Evolutionary conservation across 2,797 vertebrate species (phyloP).

Genomic region (Onychomys torridus): DNA sequence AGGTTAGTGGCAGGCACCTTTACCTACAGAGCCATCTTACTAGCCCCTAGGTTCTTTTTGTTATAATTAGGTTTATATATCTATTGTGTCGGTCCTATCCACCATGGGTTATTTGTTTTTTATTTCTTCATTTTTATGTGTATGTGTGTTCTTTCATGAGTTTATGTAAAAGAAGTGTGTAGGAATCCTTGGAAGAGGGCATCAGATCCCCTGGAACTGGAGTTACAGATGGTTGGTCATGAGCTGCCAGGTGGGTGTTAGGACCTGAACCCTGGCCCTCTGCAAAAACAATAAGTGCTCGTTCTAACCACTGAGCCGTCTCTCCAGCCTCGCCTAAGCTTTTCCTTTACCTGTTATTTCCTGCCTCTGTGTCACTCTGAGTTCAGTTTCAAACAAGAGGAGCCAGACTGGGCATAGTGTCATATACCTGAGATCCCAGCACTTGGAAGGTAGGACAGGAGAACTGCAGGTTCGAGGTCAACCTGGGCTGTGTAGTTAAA

Average conservation of each 20-base stretch:
- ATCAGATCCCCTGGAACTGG: not conserved
- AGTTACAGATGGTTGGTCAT: not conserved
- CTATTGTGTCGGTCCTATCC: constrained; percentile 16
- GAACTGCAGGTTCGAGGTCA: not conserved
- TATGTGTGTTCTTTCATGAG: too few species aligned
- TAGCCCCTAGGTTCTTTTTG: not conserved
- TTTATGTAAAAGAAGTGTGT: not conserved
- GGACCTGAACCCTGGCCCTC: not conserved
- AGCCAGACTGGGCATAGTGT: not conserved
- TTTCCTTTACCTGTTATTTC: constrained; percentile 21
- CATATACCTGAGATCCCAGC: not conserved
- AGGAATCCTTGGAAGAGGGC: not conserved
- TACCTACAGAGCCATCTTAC: not conserved
- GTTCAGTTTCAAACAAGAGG: constrained; percentile 46
- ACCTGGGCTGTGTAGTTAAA: not conserved
- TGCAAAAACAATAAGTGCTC: not conserved
- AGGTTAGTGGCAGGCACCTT: not conserved
- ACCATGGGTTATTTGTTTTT: not conserved
- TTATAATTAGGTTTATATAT: constrained; percentile 2
- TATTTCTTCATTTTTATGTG: not conserved
- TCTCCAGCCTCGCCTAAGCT: too few species aligned
- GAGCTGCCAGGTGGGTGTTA: not conserved
- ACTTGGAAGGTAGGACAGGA: not conserved
- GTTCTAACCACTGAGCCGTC: not conserved
- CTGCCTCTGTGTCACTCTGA: constrained; percentile 22